These are phyloP conservation scores for Drosophila kepulauana DNA, from an alignment of 1,140 invertebrate species.

Conservation along the genomic window DNA sequence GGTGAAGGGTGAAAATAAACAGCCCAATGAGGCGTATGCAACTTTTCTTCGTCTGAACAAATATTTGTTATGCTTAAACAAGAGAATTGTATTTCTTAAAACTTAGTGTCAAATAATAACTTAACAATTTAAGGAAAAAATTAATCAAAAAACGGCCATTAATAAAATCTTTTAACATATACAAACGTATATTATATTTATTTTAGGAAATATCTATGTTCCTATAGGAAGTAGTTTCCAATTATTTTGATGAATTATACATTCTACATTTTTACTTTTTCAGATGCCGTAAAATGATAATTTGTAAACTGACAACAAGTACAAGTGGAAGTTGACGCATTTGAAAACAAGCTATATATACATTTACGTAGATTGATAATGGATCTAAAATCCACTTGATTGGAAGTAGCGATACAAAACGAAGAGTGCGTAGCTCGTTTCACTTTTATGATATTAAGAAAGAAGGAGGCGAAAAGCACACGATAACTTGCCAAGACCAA, in stretches of 20 bases:
- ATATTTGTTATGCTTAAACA: background rate
- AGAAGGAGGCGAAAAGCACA: background rate
- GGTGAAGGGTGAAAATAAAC: background rate
- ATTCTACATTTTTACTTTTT: background rate
- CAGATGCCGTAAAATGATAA: conserved; percentile 13
- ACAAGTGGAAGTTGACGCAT: conserved; percentile 15
- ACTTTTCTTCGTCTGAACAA: background rate
- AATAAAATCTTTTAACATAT: too few relatives aligned
- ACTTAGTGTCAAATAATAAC: too few relatives aligned
- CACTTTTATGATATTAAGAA: background rate
- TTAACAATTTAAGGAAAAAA: too few relatives aligned
- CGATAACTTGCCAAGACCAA: background rate
- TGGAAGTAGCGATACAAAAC: background rate
- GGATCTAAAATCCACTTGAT: background rate
- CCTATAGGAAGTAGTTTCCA: too few relatives aligned
- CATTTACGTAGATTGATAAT: background rate
- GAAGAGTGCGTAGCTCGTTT: background rate
- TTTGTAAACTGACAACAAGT: background rate
- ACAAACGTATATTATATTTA: background rate
- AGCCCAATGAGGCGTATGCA: background rate
- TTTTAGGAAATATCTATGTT: background rate
- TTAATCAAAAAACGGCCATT: too few relatives aligned
- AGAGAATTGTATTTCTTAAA: too few relatives aligned
- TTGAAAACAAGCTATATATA: background rate
- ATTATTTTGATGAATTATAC: background rate